These are phyloP conservation scores for Chrysomallon squamiferum DNA, from an alignment of 1,140 invertebrate genomes.

Conservation along the genomic window DNA sequence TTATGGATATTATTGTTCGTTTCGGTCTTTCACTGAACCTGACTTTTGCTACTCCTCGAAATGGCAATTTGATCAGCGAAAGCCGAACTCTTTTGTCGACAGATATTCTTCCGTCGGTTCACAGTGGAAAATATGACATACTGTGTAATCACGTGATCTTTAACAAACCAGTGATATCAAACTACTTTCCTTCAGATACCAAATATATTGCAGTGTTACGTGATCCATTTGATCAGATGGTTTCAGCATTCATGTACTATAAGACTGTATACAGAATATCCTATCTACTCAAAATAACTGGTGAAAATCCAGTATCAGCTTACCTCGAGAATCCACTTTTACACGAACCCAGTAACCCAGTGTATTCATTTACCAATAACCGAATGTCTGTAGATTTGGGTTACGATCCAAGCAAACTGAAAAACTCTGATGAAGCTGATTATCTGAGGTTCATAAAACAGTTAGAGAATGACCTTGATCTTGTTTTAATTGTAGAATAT, in stretches of 20 bases:
- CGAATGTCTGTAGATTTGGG: slow-evolving; percentile 43
- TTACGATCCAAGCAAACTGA: not conserved
- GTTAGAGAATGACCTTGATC: slow-evolving; percentile 55
- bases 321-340: slow-evolving; percentile 28
- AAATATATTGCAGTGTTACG: slow-evolving; percentile 38
- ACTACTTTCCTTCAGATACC: slow-evolving; percentile 30
- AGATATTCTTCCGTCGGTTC: not conserved
- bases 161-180: slow-evolving; percentile 16
- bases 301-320: not conserved
- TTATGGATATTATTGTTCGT: slow-evolving; percentile 66
- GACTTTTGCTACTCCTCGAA: slow-evolving; percentile 61
- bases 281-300: slow-evolving; percentile 16
- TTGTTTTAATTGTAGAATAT: slow-evolving; percentile 67
- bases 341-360: slow-evolving; percentile 11
- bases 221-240: slow-evolving; percentile 30
- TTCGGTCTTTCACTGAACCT: slow-evolving; percentile 66
- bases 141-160: slow-evolving; percentile 38
- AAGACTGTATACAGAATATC: slow-evolving; percentile 1
- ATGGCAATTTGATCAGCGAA: slow-evolving; percentile 5
- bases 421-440: slow-evolving; percentile 2
- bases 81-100: not conserved
- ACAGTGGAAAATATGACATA: slow-evolving; percentile 16
- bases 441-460: slow-evolving; percentile 20
- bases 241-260: slow-evolving; percentile 38
- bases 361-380: slow-evolving; percentile 32